These are phyloP conservation scores for Phalanger gymnotis DNA, from an alignment of 2,797 vertebrate genomes.

Conservation along the genomic window DNA sequence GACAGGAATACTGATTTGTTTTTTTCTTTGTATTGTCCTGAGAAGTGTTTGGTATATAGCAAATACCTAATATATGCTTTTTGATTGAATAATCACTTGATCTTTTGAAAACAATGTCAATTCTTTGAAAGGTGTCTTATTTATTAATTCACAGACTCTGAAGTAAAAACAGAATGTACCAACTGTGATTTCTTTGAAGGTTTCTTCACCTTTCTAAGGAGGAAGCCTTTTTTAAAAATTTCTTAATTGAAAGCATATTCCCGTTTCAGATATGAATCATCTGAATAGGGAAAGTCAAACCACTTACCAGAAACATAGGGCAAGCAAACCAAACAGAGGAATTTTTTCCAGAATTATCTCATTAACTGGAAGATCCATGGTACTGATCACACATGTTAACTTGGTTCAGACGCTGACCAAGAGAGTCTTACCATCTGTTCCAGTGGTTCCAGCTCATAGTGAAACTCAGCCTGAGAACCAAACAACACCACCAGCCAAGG, in stretches of 20 bases:
- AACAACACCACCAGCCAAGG: background rate
- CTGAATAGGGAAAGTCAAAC: background rate
- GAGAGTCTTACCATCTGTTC: background rate
- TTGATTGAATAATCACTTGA: background rate
- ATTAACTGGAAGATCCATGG: background rate
- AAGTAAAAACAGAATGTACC: background rate
- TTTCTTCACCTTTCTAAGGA: background rate
- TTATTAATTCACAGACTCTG: background rate
- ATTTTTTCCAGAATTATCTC: background rate
- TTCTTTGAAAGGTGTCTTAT: background rate
- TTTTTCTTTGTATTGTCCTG: background rate
- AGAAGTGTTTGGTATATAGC: background rate
- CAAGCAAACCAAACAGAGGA: background rate
- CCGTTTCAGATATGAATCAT: background rate
- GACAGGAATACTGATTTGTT: background rate
- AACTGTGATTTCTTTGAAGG: background rate
- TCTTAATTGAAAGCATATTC: conserved; percentile 19
- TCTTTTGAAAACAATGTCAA: background rate
- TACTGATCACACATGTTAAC: background rate
- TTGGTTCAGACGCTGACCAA: background rate
- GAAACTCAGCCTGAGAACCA: background rate
- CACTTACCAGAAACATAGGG: background rate
- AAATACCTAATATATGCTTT: background rate
- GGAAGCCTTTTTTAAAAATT: background rate
- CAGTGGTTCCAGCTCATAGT: background rate